Percentiles rank a stretch among this genome's conserved stretches.
Conservation (phyloP, 2,113 vertebrate species). For the Pterocles orientalis region DNA sequence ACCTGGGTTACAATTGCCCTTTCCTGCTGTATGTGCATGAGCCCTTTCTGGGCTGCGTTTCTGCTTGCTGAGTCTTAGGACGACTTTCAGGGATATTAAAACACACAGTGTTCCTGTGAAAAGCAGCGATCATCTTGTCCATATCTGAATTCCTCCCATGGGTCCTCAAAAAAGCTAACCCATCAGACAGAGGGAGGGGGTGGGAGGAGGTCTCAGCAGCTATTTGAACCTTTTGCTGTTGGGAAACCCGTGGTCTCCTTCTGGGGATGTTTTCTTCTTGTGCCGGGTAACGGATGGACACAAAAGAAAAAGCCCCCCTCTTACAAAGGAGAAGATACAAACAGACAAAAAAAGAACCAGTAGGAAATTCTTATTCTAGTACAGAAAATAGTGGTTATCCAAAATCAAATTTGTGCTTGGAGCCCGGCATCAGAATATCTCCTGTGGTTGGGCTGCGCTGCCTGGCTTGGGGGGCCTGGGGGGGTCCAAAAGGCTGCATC, state of each 20-base stretch:
- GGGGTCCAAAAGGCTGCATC: neutral
- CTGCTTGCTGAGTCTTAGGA: neutral
- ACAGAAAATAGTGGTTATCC: neutral
- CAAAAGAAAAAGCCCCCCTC: neutral
- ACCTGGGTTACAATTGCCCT: neutral
- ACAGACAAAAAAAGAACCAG: neutral
- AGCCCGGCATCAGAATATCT: neutral
- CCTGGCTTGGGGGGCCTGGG: neutral
- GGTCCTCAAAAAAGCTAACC: neutral
- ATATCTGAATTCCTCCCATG: neutral
- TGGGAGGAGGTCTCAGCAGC: neutral
- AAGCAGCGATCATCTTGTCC: neutral
- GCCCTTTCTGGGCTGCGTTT: neutral
- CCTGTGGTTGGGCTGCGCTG: rapidly evolving
- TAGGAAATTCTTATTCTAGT: neutral
- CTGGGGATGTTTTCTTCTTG: neutral
- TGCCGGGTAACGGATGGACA: rapidly evolving
- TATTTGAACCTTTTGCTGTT: neutral
- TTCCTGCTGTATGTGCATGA: neutral
- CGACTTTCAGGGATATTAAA: neutral
- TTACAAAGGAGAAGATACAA: neutral
- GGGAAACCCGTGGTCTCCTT: neutral
- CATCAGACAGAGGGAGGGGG: neutral
- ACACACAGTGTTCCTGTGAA: neutral
- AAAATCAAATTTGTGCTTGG: neutral